Percentiles rank a stretch among this genome's conserved stretches.
Conservation (phyloP, 2,888 invertebrate species). For the Scelioninae gen. 1 region DNA sequence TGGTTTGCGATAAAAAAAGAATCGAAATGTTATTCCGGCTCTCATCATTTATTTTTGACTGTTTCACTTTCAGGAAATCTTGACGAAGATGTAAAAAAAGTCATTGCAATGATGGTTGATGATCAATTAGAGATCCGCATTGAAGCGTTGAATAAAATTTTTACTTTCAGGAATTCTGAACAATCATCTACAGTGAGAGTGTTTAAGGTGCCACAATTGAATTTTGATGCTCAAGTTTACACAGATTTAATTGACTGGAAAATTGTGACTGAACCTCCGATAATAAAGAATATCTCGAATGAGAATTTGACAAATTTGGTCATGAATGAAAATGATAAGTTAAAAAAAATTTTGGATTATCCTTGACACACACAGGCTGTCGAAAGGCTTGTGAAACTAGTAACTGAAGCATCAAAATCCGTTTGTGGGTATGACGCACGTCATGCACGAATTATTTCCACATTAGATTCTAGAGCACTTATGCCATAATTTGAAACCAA, state of each 20-base stretch:
- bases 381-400: slow-evolving; percentile 13
- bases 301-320: slow-evolving; percentile 1
- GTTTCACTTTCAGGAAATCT: slow-evolving; percentile 26
- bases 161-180: slow-evolving; percentile 6
- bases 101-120: background rate
- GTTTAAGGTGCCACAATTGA: slow-evolving; percentile 10
- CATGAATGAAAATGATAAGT: background rate
- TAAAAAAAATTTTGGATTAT: slow-evolving; percentile 9
- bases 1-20: slow-evolving; percentile 53
- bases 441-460: slow-evolving; percentile 3
- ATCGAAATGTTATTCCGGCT: slow-evolving; percentile 26
- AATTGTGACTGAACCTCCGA: background rate
- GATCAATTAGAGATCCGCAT: background rate
- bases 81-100: slow-evolving; percentile 54
- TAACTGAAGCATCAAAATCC: slow-evolving; percentile 17
- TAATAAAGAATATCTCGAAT: background rate
- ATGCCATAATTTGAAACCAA: background rate
- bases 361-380: slow-evolving; percentile 23
- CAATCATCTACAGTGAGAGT: background rate
- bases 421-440: slow-evolving; percentile 17
- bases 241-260: background rate
- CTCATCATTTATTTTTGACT: slow-evolving; percentile 27
- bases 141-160: slow-evolving; percentile 15
- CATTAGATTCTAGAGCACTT: background rate
- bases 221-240: slow-evolving; percentile 10